phyloP scores from a whole-genome alignment of 2,888 invertebrate genomes.

The Drosophila setosimentum region DNA sequence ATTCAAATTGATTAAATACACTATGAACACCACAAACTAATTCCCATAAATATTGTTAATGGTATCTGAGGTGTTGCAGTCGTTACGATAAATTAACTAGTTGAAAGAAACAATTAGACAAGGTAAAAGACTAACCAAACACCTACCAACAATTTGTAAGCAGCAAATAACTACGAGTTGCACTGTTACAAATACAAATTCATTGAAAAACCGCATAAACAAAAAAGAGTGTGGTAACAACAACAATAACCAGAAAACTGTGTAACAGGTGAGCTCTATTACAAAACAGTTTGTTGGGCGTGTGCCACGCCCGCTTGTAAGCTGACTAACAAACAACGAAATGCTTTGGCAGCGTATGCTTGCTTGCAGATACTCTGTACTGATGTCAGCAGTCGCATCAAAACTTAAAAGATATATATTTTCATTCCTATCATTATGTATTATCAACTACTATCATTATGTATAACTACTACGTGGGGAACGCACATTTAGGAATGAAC shows the following conservation, averaged over 20 bases:
- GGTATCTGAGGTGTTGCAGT: not conserved
- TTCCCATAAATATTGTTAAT: not conserved
- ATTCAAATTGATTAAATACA: not conserved
- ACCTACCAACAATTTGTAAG: not conserved
- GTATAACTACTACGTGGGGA: too few relatives aligned
- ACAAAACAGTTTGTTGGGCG: conserved; percentile 31
- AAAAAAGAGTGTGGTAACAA: conserved; percentile 31
- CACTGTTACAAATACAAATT: conserved; percentile 36
- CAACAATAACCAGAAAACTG: conserved; percentile 10
- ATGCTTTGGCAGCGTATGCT: accelerated
- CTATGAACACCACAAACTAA: not conserved
- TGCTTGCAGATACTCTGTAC: not conserved
- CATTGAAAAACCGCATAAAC: conserved; percentile 33
- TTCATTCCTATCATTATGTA: not conserved
- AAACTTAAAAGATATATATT: not conserved
- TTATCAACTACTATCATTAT: not conserved
- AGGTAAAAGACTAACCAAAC: conserved; percentile 8
- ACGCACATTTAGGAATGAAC: too few relatives aligned
- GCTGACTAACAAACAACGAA: conserved; percentile 5
- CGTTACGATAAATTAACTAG: not conserved
- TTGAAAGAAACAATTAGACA: conserved; percentile 1
- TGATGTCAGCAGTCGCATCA: not conserved
- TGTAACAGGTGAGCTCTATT: conserved; percentile 50
- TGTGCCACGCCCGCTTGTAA: conserved; percentile 37
- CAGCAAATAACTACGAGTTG: conserved; percentile 8